Percentiles rank a stretch among this genome's conserved stretches.
phyloP scores from a whole-genome alignment of 2,888 invertebrate species.

The Tenthredo livida region DNA sequence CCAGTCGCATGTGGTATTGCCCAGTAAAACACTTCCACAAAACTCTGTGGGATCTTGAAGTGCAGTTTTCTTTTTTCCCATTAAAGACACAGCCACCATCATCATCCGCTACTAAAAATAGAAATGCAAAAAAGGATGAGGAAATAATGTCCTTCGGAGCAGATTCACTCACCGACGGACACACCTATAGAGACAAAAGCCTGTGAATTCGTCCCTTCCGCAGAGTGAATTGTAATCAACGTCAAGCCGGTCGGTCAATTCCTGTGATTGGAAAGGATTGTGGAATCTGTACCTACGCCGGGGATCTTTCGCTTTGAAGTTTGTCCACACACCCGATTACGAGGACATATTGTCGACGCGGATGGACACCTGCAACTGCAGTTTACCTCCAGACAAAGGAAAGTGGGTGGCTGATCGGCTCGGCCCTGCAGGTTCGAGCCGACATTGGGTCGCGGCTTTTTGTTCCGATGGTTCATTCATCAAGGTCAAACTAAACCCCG shows the following conservation, averaged over 20 bases:
- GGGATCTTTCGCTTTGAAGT: constrained; percentile 24
- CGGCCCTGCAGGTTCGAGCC: background rate
- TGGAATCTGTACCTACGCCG: background rate
- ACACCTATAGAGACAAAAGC: background rate
- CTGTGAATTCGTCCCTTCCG: background rate
- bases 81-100: background rate
- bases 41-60: background rate
- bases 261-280: background rate
- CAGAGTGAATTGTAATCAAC: constrained; percentile 6
- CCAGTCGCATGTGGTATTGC: constrained; percentile 1
- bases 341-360: background rate
- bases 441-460: constrained; percentile 2
- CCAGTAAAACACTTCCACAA: constrained; percentile 14
- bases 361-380: constrained; percentile 11
- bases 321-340: constrained; percentile 10
- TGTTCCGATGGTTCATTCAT: constrained; percentile 24
- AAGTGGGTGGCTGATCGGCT: background rate
- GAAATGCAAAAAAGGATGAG: background rate
- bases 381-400: constrained; percentile 28
- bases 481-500: constrained; percentile 30
- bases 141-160: background rate
- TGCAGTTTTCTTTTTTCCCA: background rate
- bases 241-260: background rate
- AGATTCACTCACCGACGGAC: background rate
- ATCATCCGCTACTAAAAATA: background rate